Conservation (phyloP, 2,797 vertebrate species). For the Holocentrus rufus region DNA sequence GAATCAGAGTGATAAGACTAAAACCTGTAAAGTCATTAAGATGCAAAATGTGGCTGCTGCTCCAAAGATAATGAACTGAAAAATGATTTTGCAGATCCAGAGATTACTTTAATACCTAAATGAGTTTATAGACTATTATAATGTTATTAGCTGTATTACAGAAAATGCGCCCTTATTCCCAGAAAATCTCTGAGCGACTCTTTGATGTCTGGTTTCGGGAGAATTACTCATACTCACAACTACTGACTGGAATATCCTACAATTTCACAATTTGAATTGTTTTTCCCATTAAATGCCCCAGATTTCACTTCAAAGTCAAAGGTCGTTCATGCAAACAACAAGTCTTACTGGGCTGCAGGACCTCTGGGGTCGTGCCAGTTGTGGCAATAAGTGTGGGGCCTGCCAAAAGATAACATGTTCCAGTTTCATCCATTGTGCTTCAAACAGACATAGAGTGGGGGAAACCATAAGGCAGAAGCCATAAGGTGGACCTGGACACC, state of each 20-base stretch:
- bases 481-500: conserved; percentile 39
- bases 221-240: conserved; percentile 14
- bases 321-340: conserved; percentile 70
- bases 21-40: background rate
- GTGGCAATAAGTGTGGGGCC: conserved; percentile 75
- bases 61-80: background rate
- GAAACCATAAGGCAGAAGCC: conserved; percentile 60
- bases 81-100: background rate
- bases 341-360: conserved; percentile 86
- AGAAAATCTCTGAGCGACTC: background rate
- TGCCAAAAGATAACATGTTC: conserved; percentile 83
- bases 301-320: conserved; percentile 30
- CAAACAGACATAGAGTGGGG: conserved; percentile 44
- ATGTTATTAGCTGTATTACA: background rate
- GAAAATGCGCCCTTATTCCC: background rate
- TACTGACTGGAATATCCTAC: conserved; percentile 16
- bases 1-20: background rate
- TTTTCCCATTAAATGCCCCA: background rate
- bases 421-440: conserved; percentile 67
- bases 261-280: background rate
- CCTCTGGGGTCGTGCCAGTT: conserved; percentile 83
- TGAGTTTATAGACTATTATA: background rate
- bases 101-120: background rate
- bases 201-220: background rate
- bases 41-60: background rate